phyloP scores from a whole-genome alignment of 2,113 vertebrate genomes.

The Piaya cayana region DNA sequence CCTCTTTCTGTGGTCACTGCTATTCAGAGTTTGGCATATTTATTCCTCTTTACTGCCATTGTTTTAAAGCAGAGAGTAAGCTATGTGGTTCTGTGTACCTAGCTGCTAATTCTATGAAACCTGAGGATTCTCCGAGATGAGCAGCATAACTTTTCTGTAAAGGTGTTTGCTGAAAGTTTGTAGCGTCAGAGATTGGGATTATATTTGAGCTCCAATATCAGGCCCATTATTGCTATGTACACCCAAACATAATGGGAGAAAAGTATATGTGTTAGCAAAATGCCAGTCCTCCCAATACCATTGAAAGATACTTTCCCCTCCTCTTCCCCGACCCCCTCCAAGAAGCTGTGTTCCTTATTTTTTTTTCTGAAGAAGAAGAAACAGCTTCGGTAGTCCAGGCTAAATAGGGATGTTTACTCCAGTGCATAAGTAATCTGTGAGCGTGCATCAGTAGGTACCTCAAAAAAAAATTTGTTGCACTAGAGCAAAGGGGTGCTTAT shows the following conservation, averaged over 20 bases:
- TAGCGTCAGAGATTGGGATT: not conserved
- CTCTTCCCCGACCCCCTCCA: too few species aligned
- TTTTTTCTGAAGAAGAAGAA: not conserved
- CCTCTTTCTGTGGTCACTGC: not conserved
- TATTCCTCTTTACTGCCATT: not conserved
- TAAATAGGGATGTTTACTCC: not conserved
- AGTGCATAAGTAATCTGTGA: not conserved
- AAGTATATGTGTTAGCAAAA: not conserved
- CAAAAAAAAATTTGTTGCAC: not conserved
- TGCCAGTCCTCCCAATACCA: not conserved
- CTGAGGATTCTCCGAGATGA: not conserved
- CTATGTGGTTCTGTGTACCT: not conserved
- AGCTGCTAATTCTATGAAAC: not conserved
- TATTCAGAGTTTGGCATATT: not conserved
- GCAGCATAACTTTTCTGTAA: not conserved
- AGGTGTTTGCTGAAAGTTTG: not conserved
- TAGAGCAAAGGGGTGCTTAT: not conserved
- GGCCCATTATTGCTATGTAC: not conserved
- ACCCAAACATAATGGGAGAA: not conserved
- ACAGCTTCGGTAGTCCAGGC: not conserved
- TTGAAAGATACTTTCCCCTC: not conserved
- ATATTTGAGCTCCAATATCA: not conserved
- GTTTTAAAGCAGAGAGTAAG: slow-evolving; percentile 29
- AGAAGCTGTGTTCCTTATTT: not conserved
- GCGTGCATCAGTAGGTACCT: not conserved